Evolutionary conservation across 2,888 invertebrate species (phyloP).

Genomic region (Corythucha ciliata): DNA sequence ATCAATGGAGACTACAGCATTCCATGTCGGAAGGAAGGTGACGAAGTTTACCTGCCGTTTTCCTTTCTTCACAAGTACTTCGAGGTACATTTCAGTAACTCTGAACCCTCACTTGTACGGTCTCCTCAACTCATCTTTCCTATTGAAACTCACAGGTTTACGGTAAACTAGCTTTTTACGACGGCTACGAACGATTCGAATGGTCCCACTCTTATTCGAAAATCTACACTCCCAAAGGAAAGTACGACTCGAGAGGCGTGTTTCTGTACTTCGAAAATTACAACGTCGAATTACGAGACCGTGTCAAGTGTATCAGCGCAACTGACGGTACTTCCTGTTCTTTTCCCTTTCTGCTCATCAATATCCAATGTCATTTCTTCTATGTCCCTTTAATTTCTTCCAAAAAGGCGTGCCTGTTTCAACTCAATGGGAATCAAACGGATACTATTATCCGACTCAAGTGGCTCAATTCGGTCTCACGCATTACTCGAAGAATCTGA

Average conservation of each 20-base stretch:
- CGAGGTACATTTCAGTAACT: conserved; percentile 62
- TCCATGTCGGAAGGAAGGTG: conserved; percentile 67
- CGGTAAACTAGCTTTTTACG: conserved; percentile 66
- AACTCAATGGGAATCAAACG: conserved; percentile 92
- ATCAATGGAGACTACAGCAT: conserved; percentile 82
- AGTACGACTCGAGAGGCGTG: conserved; percentile 80
- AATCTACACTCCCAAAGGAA: conserved; percentile 77
- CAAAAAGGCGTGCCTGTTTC: conserved; percentile 69
- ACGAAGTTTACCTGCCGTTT: conserved; percentile 85
- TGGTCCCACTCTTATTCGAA: conserved; percentile 93
- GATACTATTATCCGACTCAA: conserved; percentile 96
- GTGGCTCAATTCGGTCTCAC: conserved; percentile 96
- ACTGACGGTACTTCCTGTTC: conserved; percentile 55
- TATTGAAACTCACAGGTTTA: conserved; percentile 67
- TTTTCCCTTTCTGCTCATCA: neutral
- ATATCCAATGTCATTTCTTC: neutral
- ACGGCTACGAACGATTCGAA: conserved; percentile 73
- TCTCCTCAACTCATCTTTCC: no score
- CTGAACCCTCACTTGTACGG: no score
- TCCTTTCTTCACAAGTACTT: conserved; percentile 88
- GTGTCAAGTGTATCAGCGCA: conserved; percentile 93
- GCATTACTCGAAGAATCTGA: conserved; percentile 91
- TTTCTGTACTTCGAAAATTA: conserved; percentile 97
- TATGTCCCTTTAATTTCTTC: no score
- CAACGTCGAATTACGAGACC: conserved; percentile 90